These are phyloP conservation scores for Bolborhynchus lineola DNA, from an alignment of 2,113 vertebrate genomes.

Conservation along the genomic window DNA sequence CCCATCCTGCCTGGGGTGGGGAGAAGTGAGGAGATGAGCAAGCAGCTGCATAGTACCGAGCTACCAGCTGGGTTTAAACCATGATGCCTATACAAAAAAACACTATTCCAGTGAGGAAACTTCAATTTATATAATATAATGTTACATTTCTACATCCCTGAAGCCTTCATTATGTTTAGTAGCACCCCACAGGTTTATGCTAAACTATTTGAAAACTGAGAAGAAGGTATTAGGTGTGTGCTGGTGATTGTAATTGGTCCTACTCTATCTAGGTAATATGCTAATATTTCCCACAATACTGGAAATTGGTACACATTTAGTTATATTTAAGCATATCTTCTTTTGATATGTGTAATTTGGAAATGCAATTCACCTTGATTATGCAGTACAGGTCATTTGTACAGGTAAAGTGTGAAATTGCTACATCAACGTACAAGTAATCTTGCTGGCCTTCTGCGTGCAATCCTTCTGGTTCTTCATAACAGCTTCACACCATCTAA, in stretches of 20 bases:
- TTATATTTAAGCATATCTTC: background rate
- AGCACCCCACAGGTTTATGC: background rate
- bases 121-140: background rate
- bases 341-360: background rate
- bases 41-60: background rate
- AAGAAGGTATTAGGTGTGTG: background rate
- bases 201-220: background rate
- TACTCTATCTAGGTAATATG: background rate
- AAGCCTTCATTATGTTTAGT: background rate
- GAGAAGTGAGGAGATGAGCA: background rate
- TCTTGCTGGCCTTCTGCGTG: fast-evolving
- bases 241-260: background rate
- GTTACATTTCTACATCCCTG: background rate
- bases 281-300: background rate
- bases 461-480: background rate
- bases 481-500: background rate
- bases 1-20: background rate
- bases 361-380: background rate
- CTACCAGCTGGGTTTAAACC: background rate
- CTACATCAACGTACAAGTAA: background rate
- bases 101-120: background rate
- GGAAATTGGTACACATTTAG: background rate
- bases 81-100: background rate
- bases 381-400: background rate
- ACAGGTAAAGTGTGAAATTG: background rate